Evolutionary conservation across 2,797 vertebrate species (phyloP).

Genomic region (Darevskia mixta): DNA sequence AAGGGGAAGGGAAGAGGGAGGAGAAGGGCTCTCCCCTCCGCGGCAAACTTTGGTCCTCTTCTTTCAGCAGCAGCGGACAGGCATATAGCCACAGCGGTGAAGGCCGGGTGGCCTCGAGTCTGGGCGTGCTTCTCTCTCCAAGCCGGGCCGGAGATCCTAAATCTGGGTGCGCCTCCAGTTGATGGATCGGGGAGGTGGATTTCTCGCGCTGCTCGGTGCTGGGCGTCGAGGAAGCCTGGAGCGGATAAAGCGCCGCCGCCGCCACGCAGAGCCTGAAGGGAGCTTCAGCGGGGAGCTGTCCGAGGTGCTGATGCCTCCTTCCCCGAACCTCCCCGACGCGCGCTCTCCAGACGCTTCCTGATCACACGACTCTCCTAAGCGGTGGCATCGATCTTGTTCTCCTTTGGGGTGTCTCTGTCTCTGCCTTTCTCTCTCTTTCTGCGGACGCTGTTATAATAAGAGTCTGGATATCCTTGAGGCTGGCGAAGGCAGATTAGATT

Average conservation of each 20-base stretch:
- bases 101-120: background rate
- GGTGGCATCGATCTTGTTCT: background rate
- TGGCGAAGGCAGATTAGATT: constrained; percentile 44
- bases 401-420: background rate
- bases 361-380: constrained; percentile 12
- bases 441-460: constrained; percentile 11
- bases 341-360: background rate
- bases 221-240: background rate
- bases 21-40: constrained; percentile 52
- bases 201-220: background rate
- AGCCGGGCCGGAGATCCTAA: background rate
- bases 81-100: constrained; percentile 60
- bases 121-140: background rate
- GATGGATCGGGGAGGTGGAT: background rate
- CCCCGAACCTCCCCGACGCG: background rate
- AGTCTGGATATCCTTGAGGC: constrained; percentile 21
- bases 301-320: constrained; percentile 72
- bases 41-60: constrained; percentile 77
- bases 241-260: background rate
- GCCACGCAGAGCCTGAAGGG: background rate
- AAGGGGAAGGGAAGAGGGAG: background rate
- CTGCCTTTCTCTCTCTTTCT: background rate
- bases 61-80: constrained; percentile 38
- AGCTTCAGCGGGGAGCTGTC: constrained; percentile 67
- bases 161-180: background rate